These are phyloP conservation scores for Pteromalus puparum DNA, from an alignment of 1,140 invertebrate genomes.

Conservation along the genomic window DNA sequence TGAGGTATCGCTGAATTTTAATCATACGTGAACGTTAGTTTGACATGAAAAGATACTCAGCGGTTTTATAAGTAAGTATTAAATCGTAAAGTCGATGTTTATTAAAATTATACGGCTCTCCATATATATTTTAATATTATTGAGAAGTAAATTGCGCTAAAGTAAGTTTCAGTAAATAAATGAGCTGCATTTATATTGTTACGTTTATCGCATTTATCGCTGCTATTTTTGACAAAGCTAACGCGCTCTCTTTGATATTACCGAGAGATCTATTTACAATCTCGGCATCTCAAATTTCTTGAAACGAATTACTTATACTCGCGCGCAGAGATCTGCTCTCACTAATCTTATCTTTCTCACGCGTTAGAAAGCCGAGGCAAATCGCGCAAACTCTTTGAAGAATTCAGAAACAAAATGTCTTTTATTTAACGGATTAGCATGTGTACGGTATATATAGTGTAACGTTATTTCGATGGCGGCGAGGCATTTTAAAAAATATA, in stretches of 20 bases:
- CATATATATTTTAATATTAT: too few species aligned
- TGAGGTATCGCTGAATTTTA: too few species aligned
- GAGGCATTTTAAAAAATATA: not conserved
- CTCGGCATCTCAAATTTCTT: not conserved
- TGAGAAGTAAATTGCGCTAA: too few species aligned
- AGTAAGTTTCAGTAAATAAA: too few species aligned
- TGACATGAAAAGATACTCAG: not conserved
- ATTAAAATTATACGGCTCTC: too few species aligned
- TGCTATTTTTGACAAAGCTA: too few species aligned
- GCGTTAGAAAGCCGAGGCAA: conserved; percentile 28
- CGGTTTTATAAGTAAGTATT: too few species aligned
- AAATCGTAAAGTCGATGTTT: too few species aligned
- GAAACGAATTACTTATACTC: not conserved
- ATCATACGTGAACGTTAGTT: not conserved
- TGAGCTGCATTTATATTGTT: too few species aligned
- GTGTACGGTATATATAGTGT: not conserved
- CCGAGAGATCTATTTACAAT: too few species aligned
- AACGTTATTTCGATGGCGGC: not conserved
- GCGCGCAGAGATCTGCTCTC: not conserved
- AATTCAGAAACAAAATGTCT: not conserved
- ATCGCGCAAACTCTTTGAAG: not conserved
- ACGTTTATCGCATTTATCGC: too few species aligned
- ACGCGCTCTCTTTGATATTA: too few species aligned
- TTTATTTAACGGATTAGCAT: not conserved
- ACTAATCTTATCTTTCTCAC: conserved; percentile 5